Evolutionary conservation across 2,888 invertebrate genomes (phyloP).

Genomic region (Pristionchus arcanus): DNA sequence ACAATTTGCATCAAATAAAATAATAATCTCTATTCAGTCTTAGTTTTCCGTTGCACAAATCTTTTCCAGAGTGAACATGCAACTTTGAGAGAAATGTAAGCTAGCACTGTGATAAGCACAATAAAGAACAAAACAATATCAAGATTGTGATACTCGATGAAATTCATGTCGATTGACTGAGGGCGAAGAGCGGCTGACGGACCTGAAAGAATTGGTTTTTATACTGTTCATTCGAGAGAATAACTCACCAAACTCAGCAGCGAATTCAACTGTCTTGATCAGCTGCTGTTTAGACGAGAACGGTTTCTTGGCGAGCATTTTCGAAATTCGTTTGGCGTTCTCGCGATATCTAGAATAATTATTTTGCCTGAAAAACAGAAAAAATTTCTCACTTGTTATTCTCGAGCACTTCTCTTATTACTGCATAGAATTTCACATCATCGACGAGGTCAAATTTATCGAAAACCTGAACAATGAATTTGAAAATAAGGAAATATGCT

Average conservation of each 20-base stretch:
- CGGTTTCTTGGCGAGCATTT: constrained; percentile 14
- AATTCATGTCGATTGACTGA: constrained; percentile 3
- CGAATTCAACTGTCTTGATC: constrained; percentile 13
- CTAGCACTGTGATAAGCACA: background rate
- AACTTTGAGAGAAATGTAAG: background rate
- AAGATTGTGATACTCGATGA: constrained; percentile 18
- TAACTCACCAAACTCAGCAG: constrained; percentile 26
- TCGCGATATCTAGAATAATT: background rate
- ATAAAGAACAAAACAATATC: background rate
- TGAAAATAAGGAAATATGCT: background rate
- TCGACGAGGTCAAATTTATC: background rate
- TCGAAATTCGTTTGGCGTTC: background rate
- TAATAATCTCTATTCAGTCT: background rate
- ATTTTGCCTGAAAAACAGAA: background rate
- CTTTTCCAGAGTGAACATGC: background rate
- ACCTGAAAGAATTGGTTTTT: background rate
- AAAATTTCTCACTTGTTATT: background rate
- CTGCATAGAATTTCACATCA: background rate
- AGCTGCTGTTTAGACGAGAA: constrained; percentile 11
- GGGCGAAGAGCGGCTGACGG: constrained; percentile 13
- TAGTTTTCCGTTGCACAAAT: background rate
- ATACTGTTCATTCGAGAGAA: background rate
- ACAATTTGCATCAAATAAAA: background rate
- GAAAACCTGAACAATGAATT: background rate
- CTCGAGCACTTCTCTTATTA: constrained; percentile 22